Percentiles rank a stretch among this genome's conserved stretches.
phyloP scores from a whole-genome alignment of 2,113 vertebrate genomes.

The Megaceryle torquata region DNA sequence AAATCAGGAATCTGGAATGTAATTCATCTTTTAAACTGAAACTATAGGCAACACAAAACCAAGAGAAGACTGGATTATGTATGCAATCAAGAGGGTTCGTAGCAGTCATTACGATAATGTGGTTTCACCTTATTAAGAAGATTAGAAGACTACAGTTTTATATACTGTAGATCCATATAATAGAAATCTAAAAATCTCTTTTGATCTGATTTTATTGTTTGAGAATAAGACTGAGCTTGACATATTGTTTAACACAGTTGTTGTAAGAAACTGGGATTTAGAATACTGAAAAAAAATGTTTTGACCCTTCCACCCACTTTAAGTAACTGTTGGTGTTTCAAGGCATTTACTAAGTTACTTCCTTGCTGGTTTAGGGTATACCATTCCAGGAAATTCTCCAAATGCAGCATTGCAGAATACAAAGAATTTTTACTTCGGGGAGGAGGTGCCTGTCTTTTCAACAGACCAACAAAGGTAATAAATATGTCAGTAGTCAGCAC shows the following conservation, averaged over 20 bases:
- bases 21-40: not conserved
- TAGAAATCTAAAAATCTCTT: not conserved
- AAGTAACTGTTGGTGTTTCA: not conserved
- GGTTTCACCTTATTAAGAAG: not conserved
- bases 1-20: not conserved
- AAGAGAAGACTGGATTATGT: not conserved
- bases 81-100: not conserved
- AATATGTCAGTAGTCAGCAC: not conserved
- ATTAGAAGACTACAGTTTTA: not conserved
- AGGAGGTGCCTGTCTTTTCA: slow-evolving; percentile 94
- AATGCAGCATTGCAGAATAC: slow-evolving; percentile 94
- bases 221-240: not conserved
- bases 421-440: slow-evolving; percentile 94
- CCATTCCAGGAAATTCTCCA: slow-evolving; percentile 92
- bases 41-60: not conserved
- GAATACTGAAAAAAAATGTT: not conserved
- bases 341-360: slow-evolving; percentile 19
- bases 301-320: not conserved
- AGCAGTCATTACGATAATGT: not conserved
- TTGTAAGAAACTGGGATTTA: slow-evolving; percentile 54
- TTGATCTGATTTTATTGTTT: slow-evolving; percentile 16
- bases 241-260: not conserved
- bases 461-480: slow-evolving; percentile 91
- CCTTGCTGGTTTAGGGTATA: slow-evolving; percentile 82
- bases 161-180: not conserved